These are phyloP conservation scores for Drosophila nannoptera DNA, from an alignment of 1,140 invertebrate species.

Conservation along the genomic window DNA sequence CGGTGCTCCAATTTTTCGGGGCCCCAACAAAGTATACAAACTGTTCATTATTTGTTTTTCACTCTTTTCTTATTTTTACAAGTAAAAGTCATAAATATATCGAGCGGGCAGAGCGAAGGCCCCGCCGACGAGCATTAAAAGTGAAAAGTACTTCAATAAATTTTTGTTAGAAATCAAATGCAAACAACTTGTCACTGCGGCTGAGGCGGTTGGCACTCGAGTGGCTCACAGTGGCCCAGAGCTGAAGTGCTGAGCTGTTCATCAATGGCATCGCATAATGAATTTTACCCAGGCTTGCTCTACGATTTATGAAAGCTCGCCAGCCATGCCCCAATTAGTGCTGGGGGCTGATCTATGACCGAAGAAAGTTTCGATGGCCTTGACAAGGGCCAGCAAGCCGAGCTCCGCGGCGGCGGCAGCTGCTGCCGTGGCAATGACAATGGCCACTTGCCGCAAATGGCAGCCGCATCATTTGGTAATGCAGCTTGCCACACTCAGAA, in stretches of 20 bases:
- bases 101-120: conserved; percentile 54
- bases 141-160: conserved; percentile 77
- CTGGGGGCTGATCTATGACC: neutral
- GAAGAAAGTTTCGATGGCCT: conserved; percentile 68
- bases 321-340: conserved; percentile 34
- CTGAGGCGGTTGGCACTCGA: conserved; percentile 43
- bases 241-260: conserved; percentile 49
- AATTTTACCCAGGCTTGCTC: conserved; percentile 21
- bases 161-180: conserved; percentile 73
- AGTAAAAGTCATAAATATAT: conserved; percentile 75
- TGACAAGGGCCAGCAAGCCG: conserved; percentile 52
- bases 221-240: conserved; percentile 35
- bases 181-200: conserved; percentile 46
- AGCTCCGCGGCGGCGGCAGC: neutral
- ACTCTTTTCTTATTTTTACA: conserved; percentile 23
- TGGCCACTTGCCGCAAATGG: conserved; percentile 45
- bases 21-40: conserved; percentile 32
- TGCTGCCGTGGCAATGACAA: conserved; percentile 29
- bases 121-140: conserved; percentile 60
- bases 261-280: conserved; percentile 70
- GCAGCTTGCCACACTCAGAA: no score
- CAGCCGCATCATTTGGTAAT: no score
- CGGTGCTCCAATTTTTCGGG: conserved; percentile 38
- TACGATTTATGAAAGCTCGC: conserved; percentile 28
- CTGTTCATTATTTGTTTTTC: conserved; percentile 31